Conservation (phyloP, 2,888 invertebrate genomes). For the Perdita meconis region DNA sequence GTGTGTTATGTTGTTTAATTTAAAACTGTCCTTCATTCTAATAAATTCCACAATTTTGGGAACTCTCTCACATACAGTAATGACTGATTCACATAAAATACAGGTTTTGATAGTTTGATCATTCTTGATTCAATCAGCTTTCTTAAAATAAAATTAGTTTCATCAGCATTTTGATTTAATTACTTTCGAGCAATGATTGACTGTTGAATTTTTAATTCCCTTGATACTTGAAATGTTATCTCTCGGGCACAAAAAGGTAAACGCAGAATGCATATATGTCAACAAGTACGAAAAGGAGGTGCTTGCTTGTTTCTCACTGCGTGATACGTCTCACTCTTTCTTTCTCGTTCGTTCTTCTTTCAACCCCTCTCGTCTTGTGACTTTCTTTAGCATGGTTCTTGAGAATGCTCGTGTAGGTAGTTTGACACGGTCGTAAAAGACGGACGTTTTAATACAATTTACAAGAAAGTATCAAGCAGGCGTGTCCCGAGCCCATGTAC, state of each 20-base stretch:
- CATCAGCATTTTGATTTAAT: background rate
- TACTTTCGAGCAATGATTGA: background rate
- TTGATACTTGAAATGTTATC: background rate
- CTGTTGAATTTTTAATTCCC: background rate
- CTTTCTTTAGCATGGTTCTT: slow-evolving; percentile 60
- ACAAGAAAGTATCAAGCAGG: slow-evolving; percentile 82
- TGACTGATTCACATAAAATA: too few species aligned
- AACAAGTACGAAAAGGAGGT: slow-evolving; percentile 19
- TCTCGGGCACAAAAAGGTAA: slow-evolving; percentile 9
- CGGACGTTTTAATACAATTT: slow-evolving; percentile 84
- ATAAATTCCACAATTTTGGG: too few species aligned
- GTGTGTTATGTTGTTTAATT: too few species aligned
- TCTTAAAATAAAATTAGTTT: background rate
- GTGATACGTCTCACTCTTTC: slow-evolving; percentile 35
- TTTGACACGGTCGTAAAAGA: slow-evolving; percentile 84
- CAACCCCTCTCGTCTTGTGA: slow-evolving; percentile 34
- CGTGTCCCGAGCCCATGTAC: slow-evolving; percentile 64
- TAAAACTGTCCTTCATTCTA: too few species aligned
- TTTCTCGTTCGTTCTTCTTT: slow-evolving; percentile 7
- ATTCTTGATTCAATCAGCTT: too few species aligned
- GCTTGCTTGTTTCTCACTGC: slow-evolving; percentile 37
- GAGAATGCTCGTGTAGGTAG: slow-evolving; percentile 78
- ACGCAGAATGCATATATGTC: background rate
- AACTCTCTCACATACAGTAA: too few species aligned
- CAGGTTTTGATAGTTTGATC: too few species aligned